Base-by-base conservation (phyloP, 1,140 invertebrate species). In the Drosophila eugracilis region DNA sequence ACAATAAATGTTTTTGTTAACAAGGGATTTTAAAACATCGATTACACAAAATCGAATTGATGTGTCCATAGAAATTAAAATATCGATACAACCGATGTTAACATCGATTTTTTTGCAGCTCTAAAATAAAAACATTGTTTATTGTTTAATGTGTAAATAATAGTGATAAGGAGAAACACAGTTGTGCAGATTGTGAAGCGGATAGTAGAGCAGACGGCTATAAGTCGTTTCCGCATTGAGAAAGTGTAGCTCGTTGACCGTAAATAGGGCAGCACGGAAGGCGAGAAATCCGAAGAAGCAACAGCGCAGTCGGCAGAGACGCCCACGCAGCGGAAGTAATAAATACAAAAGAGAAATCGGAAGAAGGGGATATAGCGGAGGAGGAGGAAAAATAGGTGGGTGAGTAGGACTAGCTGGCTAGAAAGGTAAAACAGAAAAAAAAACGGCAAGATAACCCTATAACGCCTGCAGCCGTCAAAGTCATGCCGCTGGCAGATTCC, bases 401-500 rank as follows among this genome's bases (percentile, higher is more conserved):
- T 28, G 6, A n/a, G 21, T 12, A 42, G 15, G 49, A 45, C 41
- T 42, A 24, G 21, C 41, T 42, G 19, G 10, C 19, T 3, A 6
- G 21, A 21, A 42, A 6, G 19, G 41, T 14, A 12, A 10, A 22
- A 24, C 15, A 44, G 37, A 15, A 48, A 41, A 44, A 6, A 17
- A 41, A 28, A 19, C n/a, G 6, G 30, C 4, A 60, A 32, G 17
- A 36, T 24, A 7, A 72, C 39, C 49, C 21, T 39, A 71, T 58
- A 58, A 80, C 72, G 59, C 78, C 41, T 36, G 65, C 59, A 58
- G 75, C 37, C 44, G 59, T 50, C 58, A 58, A 63, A 77, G 81
- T 83, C 80, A 91, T 91, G 89, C 89, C 89, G 75, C 79, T 91
- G 80, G 89, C 89, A 63, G 89, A 91, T 74, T 90, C 83, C 32